These are phyloP conservation scores for Bradysia coprophila DNA, from an alignment of 1,140 invertebrate species.

Conservation along the genomic window DNA sequence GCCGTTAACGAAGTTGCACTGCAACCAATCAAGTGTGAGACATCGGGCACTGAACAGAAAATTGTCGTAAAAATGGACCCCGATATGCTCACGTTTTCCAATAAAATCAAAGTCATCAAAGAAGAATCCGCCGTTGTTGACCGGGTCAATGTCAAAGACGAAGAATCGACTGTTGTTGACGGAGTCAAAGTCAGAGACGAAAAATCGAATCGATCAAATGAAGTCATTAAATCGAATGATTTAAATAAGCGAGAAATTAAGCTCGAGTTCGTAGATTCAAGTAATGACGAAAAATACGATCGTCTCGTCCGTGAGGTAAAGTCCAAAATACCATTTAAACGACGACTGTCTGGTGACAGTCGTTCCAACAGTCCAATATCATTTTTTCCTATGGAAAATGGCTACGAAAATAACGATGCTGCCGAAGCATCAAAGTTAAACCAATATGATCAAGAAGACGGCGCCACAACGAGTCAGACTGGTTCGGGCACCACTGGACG, in stretches of 20 bases:
- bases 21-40: too few species aligned
- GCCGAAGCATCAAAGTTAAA: not conserved
- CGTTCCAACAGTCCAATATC: conserved; percentile 15
- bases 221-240: too few species aligned
- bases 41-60: too few species aligned
- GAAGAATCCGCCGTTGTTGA: too few species aligned
- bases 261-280: conserved; percentile 4
- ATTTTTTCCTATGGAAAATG: not conserved
- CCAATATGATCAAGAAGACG: not conserved
- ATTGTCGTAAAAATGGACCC: too few species aligned
- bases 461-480: not conserved
- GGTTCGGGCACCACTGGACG: conserved; percentile 11
- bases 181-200: too few species aligned
- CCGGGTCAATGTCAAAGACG: too few species aligned
- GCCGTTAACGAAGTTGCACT: too few species aligned
- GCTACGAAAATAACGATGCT: not conserved
- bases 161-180: too few species aligned
- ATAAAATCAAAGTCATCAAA: too few species aligned
- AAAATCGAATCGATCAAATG: too few species aligned
- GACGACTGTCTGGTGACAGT: conserved; percentile 17
- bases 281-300: conserved; percentile 21
- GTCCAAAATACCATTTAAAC: conserved; percentile 21
- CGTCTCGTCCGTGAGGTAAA: conserved; percentile 20
- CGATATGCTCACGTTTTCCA: too few species aligned
- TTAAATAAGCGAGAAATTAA: not conserved